A percentile compares a stretch with the other conserved stretches of the same genome.
These are phyloP conservation scores for Grammomys surdaster DNA, from an alignment of 2,113 vertebrate species.

Conservation along the genomic window DNA sequence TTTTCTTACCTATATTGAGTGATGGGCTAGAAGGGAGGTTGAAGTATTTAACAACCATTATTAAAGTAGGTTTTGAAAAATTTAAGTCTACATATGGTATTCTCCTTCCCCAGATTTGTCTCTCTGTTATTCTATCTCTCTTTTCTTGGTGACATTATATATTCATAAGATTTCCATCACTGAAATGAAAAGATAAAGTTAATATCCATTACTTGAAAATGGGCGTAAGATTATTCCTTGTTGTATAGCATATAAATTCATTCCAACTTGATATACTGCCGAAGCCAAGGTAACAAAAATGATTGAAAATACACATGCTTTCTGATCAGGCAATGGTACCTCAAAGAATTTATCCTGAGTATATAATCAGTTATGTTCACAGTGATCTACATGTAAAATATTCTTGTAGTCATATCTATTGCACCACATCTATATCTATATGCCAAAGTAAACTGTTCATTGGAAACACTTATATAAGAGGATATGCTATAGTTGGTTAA, in stretches of 20 bases:
- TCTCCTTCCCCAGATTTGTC: neutral
- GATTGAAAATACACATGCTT: neutral
- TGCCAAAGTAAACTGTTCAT: neutral
- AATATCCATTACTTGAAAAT: neutral
- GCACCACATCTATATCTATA: neutral
- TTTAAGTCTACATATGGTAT: neutral
- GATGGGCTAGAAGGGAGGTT: no score
- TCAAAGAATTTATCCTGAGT: neutral
- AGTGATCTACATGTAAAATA: neutral
- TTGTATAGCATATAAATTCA: neutral
- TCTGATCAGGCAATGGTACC: neutral
- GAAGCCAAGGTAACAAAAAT: neutral
- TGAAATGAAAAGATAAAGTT: neutral
- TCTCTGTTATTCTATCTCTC: no score
- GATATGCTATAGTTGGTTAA: no score
- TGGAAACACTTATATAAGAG: neutral
- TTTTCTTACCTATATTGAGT: no score
- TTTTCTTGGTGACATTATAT: neutral
- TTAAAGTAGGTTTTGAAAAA: no score
- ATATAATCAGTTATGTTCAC: neutral
- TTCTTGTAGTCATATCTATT: neutral
- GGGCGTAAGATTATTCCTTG: fast-evolving
- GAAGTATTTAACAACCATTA: no score
- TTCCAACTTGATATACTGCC: neutral
- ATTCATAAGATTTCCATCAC: neutral